Evolutionary conservation across 2,888 invertebrate species (phyloP).

Genomic region (Tachina fera): DNA sequence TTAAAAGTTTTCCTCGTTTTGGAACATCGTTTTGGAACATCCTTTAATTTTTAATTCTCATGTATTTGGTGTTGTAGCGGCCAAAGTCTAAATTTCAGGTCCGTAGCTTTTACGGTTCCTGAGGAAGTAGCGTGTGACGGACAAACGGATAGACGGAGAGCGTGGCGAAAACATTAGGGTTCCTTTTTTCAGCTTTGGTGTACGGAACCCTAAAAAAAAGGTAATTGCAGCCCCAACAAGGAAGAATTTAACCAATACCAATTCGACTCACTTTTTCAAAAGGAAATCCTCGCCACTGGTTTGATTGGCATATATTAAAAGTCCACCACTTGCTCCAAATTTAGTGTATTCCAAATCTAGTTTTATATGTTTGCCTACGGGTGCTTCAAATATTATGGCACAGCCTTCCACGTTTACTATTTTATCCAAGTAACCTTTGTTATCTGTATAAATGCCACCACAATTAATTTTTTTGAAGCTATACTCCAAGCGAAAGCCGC

Average conservation of each 20-base stretch:
- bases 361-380: conserved; percentile 84
- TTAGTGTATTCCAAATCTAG: conserved; percentile 67
- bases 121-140: too few relatives aligned
- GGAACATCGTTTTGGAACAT: too few relatives aligned
- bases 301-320: conserved; percentile 72
- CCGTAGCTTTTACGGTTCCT: too few relatives aligned
- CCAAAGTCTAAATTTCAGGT: too few relatives aligned
- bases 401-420: conserved; percentile 27
- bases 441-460: conserved; percentile 87
- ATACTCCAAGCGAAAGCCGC: conserved; percentile 90
- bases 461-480: conserved; percentile 86
- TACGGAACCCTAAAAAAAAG: too few relatives aligned
- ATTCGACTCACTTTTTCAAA: conserved; percentile 72
- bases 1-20: too few relatives aligned
- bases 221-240: too few relatives aligned
- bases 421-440: conserved; percentile 72
- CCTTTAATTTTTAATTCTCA: too few relatives aligned
- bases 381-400: conserved; percentile 86
- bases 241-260: neutral
- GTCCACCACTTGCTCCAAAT: conserved; percentile 60
- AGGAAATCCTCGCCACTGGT: conserved; percentile 59
- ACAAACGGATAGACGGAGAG: too few relatives aligned
- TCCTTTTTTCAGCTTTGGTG: too few relatives aligned
- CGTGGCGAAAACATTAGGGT: too few relatives aligned
- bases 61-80: too few relatives aligned